Base-by-base conservation (phyloP, 2,797 vertebrate genomes). In the Darevskia mixta region DNA sequence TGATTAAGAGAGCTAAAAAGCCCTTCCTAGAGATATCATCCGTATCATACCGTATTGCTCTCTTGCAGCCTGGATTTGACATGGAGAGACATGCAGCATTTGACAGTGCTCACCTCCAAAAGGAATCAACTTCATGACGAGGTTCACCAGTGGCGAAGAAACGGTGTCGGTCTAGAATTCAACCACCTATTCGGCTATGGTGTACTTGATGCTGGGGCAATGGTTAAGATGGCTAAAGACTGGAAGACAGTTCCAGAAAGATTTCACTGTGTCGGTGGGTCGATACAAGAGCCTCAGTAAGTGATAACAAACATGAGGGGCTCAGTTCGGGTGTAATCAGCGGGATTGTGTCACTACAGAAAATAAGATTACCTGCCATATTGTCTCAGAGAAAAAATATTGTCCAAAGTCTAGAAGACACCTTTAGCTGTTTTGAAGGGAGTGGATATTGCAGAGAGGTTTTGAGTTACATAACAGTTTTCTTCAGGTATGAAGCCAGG, bases 141-240 rank as follows among this genome's bases (percentile, higher is more conserved):
- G 92, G 98, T 99, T 76, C 99, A 99, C 92, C 98, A 98, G 87
- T 99, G 99, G 99, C 97, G 98, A 41, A 97, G 99, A 91, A 99
- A 99, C 0, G 99, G 99, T 0, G 99, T 99, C 5, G 99, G 99
- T 84, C 97, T 99, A n/a, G 99, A 99, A 94, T 99, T 99, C 94
- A 99, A 99, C 95, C 99, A 99, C 91, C 96, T 99, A 94, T 99
- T 99, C 88, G 99, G 99, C 87, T 99, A 99, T 0, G 99, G 99
- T 0, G 99, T 99, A 87, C 97, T 99, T 20, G 99, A 99, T 0
- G 99, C 99, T 0, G 99, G 99, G 0, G 98, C 98, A 55, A 99
- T 99, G 98, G 99, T 99, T 90, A 99, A 98, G 95, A 98, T 99
- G 98, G 97, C 99, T 1, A 98, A 97, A 91, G 99, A 99, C 84